Conservation (phyloP, 2,888 invertebrate species). For the Gastracanthus pulcherrimus region DNA sequence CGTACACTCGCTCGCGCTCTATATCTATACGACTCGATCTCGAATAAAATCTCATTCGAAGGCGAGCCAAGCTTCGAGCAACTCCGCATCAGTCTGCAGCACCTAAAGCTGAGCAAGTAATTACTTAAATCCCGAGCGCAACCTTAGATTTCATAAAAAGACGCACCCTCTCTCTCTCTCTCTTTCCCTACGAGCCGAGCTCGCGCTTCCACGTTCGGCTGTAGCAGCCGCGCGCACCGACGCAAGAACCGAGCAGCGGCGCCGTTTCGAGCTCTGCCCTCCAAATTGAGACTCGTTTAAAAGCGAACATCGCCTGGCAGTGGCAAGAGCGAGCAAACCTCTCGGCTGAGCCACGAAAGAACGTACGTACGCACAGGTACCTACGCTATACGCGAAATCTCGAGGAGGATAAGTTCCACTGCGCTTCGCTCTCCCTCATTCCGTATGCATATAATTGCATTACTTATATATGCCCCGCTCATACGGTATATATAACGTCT, state of each 20-base stretch:
- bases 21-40: background rate
- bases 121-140: slow-evolving; percentile 18
- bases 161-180: too few relatives aligned
- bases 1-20: too few relatives aligned
- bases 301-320: background rate
- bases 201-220: background rate
- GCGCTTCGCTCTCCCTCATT: background rate
- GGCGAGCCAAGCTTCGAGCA: background rate
- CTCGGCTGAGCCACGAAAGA: background rate
- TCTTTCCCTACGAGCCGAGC: background rate
- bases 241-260: background rate
- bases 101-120: background rate
- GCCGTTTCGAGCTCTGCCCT: background rate
- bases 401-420: background rate
- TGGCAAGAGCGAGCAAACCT: background rate
- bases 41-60: background rate
- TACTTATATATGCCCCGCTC: background rate
- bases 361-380: background rate
- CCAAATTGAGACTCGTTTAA: slow-evolving; percentile 23
- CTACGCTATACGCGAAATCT: background rate
- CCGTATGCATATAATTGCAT: background rate
- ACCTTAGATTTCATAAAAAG: slow-evolving; percentile 19
- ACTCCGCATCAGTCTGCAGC: too few relatives aligned
- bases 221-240: background rate
- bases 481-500: slow-evolving; percentile 44